Conservation (phyloP, 2,888 invertebrate genomes). For the Coronaproctus castanopsis region DNA sequence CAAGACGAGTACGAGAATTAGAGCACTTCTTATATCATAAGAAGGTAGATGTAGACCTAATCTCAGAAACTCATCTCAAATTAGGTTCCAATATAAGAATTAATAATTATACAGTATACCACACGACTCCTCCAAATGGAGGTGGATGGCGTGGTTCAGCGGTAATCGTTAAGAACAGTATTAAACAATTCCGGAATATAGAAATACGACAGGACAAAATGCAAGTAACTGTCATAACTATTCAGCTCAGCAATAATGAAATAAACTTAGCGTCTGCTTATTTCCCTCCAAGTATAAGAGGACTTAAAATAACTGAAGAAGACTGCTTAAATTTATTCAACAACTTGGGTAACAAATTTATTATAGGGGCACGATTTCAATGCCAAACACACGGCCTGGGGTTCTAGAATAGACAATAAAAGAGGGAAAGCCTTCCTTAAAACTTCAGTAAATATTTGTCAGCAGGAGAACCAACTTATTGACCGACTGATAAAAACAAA, state of each 20-base stretch:
- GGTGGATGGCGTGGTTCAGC: neutral
- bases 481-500: constrained; percentile 5
- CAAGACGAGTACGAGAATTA: no score
- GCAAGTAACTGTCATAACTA: neutral
- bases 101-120: no score
- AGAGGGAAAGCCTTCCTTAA: neutral
- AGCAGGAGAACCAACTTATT: constrained; percentile 6
- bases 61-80: no score
- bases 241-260: neutral
- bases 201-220: neutral
- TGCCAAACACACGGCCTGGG: neutral
- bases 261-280: neutral
- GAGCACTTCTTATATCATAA: no score
- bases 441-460: neutral
- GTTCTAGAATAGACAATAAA: neutral
- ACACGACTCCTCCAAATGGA: neutral
- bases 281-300: neutral
- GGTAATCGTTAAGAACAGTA: neutral
- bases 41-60: no score
- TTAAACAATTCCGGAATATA: neutral
- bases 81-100: no score
- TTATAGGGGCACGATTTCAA: no score
- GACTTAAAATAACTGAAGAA: neutral
- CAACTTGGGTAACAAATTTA: neutral
- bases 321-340: neutral